Evolutionary conservation across 1,140 invertebrate species (phyloP).

Genomic region (Thereuonema tuberculata): DNA sequence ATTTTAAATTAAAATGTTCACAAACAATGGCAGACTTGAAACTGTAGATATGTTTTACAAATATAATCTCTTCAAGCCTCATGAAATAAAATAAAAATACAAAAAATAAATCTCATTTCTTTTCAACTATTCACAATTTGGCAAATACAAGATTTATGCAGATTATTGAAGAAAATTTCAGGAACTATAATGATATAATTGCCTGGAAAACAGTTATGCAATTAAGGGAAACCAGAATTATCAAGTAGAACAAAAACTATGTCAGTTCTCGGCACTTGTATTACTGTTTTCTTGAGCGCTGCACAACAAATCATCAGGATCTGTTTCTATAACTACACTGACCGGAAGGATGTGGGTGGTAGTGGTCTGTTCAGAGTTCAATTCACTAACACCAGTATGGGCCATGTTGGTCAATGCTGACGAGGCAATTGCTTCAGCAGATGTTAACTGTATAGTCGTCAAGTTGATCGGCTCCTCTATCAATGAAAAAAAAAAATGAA

Average conservation of each 20-base stretch:
- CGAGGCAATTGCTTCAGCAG: conserved; percentile 2
- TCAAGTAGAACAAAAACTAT: not conserved
- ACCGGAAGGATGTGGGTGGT: not conserved
- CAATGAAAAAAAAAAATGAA: not conserved
- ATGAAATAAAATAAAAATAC: too few relatives aligned
- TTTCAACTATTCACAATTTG: too few relatives aligned
- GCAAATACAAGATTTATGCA: too few relatives aligned
- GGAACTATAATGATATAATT: too few relatives aligned
- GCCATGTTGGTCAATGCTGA: conserved; percentile 4
- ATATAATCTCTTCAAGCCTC: too few relatives aligned
- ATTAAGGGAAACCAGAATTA: not conserved
- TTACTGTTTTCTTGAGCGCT: conserved; percentile 1
- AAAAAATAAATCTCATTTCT: too few relatives aligned
- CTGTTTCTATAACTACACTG: not conserved
- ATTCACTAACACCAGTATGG: not conserved
- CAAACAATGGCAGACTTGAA: too few relatives aligned
- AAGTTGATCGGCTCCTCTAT: not conserved
- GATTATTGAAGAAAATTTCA: too few relatives aligned
- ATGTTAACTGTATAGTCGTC: not conserved
- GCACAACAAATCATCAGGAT: not conserved
- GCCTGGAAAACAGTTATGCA: too few relatives aligned
- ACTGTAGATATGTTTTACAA: too few relatives aligned
- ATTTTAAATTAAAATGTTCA: too few relatives aligned
- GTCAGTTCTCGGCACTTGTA: not conserved
- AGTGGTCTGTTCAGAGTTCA: not conserved